Percentiles rank a stretch among this genome's conserved stretches.
phyloP scores from a whole-genome alignment of 1,140 invertebrate species.

The Zaprionus nigranus region DNA sequence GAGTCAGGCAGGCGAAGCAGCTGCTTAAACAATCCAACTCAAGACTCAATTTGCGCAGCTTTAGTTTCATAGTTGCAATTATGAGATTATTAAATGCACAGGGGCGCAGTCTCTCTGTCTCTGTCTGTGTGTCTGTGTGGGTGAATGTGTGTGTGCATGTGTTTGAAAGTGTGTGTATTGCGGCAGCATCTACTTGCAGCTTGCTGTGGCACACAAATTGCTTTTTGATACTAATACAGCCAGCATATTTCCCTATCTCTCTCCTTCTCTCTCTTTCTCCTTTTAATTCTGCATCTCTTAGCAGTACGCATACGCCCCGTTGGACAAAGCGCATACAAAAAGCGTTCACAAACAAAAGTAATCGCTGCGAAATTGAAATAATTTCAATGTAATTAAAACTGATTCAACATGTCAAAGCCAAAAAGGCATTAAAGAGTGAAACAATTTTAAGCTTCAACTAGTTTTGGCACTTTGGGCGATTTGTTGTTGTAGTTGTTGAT shows the following conservation, averaged over 20 bases:
- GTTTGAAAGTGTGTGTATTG: neutral
- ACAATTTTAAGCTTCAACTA: neutral
- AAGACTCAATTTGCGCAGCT: slow-evolving; percentile 56
- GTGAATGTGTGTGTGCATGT: neutral
- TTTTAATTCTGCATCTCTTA: neutral
- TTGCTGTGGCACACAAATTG: slow-evolving; percentile 31
- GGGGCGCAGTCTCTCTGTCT: neutral
- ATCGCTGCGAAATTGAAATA: slow-evolving; percentile 15
- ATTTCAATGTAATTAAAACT: slow-evolving; percentile 20
- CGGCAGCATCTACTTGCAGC: neutral
- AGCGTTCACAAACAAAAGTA: neutral
- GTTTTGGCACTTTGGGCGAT: neutral
- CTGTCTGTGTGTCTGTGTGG: neutral
- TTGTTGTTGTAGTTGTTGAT: neutral
- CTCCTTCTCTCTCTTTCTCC: neutral
- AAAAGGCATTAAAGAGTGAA: neutral
- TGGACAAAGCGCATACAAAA: slow-evolving; percentile 15
- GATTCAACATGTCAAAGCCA: neutral
- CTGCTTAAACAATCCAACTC: slow-evolving; percentile 29
- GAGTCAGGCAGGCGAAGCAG: slow-evolving; percentile 23
- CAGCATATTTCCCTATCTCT: neutral
- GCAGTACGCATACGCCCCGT: slow-evolving; percentile 38
- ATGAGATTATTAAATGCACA: slow-evolving; percentile 63
- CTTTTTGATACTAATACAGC: slow-evolving; percentile 40
- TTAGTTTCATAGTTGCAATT: slow-evolving; percentile 62